Evolutionary conservation across 1,140 invertebrate species (phyloP).

Genomic region (Trichoplusia ni): DNA sequence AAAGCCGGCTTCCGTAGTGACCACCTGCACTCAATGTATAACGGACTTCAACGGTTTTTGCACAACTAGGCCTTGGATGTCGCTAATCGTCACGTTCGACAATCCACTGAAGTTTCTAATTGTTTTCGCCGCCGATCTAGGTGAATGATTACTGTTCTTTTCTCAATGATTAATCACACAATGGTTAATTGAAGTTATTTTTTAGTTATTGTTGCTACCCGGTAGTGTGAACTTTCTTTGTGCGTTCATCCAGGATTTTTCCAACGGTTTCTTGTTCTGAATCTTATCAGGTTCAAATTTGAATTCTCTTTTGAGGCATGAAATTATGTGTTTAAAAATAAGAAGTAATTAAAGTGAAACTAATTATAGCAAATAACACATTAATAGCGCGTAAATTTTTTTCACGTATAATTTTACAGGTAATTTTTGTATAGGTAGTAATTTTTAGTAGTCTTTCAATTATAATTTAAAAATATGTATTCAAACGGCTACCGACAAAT

Average conservation of each 20-base stretch:
- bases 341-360: no score
- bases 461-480: neutral
- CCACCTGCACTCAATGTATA: conserved; percentile 44
- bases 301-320: no score
- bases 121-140: conserved; percentile 29
- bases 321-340: no score
- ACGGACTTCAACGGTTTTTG: conserved; percentile 62
- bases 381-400: no score
- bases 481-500: neutral
- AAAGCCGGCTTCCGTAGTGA: conserved; percentile 50
- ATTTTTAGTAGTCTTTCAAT: no score
- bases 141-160: conserved; percentile 16
- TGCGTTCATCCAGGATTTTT: no score
- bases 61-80: conserved; percentile 51
- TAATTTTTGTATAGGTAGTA: no score
- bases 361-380: no score
- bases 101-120: conserved; percentile 39
- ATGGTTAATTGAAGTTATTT: conserved; percentile 5
- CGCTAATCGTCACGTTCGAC: conserved; percentile 33
- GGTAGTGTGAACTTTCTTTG: neutral
- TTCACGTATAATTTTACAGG: no score
- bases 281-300: no score
- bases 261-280: no score
- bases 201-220: neutral
- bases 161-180: conserved; percentile 14